Conservation (phyloP, 1,140 invertebrate species). For the Caenorhabditis latens region DNA sequence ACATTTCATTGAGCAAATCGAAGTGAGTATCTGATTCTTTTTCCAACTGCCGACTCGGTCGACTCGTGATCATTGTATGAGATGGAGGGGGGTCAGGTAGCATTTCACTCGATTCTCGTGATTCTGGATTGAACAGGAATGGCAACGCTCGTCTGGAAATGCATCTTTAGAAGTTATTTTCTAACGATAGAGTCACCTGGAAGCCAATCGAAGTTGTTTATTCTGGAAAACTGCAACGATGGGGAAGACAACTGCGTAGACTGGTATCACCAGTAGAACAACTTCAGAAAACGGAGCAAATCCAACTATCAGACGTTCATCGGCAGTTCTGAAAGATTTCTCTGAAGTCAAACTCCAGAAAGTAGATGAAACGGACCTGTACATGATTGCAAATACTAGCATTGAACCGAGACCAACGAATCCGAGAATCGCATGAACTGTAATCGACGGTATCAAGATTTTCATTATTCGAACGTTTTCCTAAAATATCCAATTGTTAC, state of each 20-base stretch:
- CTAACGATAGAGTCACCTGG: background rate
- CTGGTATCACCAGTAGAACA: conserved; percentile 53
- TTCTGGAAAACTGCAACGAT: conserved; percentile 56
- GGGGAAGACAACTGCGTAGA: conserved; percentile 56
- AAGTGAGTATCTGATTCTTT: conserved; percentile 58
- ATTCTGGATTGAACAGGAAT: conserved; percentile 50
- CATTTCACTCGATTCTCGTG: conserved; percentile 14
- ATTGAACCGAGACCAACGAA: conserved; percentile 46
- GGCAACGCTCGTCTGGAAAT: conserved; percentile 32
- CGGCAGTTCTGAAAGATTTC: background rate
- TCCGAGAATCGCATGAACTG: conserved; percentile 51
- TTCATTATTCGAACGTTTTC: conserved; percentile 61
- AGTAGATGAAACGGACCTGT: conserved; percentile 14
- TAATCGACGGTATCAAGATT: conserved; percentile 59
- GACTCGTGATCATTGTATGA: conserved; percentile 28
- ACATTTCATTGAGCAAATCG: conserved; percentile 57
- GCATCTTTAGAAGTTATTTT: background rate
- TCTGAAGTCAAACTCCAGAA: background rate
- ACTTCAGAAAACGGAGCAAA: conserved; percentile 61
- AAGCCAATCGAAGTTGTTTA: conserved; percentile 43
- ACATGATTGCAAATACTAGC: conserved; percentile 52
- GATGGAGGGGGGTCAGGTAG: conserved; percentile 15
- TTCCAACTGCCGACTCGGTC: conserved; percentile 52
- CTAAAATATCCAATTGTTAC: background rate
- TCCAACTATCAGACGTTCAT: conserved; percentile 10